Percentiles rank a stretch among this genome's conserved stretches.
phyloP scores from a whole-genome alignment of 2,113 vertebrate species.

The Toxotes jaculatrix region DNA sequence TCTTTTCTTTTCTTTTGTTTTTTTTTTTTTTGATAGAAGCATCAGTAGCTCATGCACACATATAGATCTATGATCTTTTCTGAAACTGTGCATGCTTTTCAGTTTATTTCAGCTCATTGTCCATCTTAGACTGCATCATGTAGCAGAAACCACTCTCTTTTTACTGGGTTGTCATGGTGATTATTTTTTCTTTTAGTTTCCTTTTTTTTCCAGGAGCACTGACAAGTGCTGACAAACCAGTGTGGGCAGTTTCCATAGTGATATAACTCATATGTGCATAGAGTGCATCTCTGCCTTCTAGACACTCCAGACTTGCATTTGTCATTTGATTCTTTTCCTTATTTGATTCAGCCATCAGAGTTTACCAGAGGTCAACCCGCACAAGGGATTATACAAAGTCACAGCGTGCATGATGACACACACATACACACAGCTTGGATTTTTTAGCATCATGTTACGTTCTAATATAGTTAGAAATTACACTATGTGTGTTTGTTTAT shows the following conservation, averaged over 20 bases:
- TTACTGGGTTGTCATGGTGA: slow-evolving; percentile 69
- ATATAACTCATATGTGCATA: slow-evolving; percentile 40
- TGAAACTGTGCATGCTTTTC: neutral
- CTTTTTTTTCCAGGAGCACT: slow-evolving; percentile 36
- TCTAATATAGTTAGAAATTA: neutral
- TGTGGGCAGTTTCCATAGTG: slow-evolving; percentile 75
- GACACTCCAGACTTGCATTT: slow-evolving; percentile 36
- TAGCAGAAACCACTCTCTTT: slow-evolving; percentile 40
- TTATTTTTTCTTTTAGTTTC: slow-evolving; percentile 32
- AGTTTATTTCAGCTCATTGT: neutral
- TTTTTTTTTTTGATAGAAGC: neutral
- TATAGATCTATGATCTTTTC: neutral
- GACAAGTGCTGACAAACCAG: slow-evolving; percentile 51
- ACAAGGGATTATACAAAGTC: slow-evolving; percentile 27
- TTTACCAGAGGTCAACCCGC: slow-evolving; percentile 28
- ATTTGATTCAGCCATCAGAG: slow-evolving; percentile 25
- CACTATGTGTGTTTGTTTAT: neutral
- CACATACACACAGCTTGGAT: neutral
- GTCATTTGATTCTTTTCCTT: neutral
- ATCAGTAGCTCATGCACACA: neutral
- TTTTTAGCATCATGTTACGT: slow-evolving; percentile 8
- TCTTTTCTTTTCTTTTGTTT: neutral
- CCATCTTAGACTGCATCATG: slow-evolving; percentile 11
- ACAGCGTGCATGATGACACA: slow-evolving; percentile 5
- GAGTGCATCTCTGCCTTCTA: slow-evolving; percentile 34